Evolutionary conservation across 2,888 invertebrate species (phyloP).

Genomic region (Drosophila paucipuncta): DNA sequence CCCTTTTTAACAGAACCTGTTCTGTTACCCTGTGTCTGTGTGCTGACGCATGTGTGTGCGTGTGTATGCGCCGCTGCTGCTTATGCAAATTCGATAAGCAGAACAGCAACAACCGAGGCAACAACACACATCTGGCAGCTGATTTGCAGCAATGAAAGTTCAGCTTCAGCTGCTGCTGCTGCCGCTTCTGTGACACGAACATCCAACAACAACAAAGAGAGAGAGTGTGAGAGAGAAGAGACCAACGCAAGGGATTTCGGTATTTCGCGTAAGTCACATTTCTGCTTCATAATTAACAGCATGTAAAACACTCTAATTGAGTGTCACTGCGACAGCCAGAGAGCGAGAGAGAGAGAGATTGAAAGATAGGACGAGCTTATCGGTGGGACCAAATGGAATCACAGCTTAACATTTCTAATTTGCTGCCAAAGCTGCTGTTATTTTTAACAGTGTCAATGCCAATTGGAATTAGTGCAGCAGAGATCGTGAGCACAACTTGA

Average conservation of each 20-base stretch:
- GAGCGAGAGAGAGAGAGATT: neutral
- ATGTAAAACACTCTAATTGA: slow-evolving; percentile 3
- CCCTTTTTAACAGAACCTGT: slow-evolving; percentile 58
- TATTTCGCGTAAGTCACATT: slow-evolving; percentile 51
- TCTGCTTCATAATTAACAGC: slow-evolving; percentile 18
- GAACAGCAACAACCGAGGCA: slow-evolving; percentile 10
- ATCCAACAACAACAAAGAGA: slow-evolving; percentile 21
- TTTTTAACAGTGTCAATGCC: slow-evolving; percentile 6
- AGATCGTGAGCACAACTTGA: neutral
- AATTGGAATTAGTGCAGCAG: slow-evolving; percentile 9
- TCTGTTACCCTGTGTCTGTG: slow-evolving; percentile 30
- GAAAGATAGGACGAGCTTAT: neutral
- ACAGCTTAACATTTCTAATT: slow-evolving; percentile 25
- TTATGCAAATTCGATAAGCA: slow-evolving; percentile 53
- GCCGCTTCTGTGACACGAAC: slow-evolving; percentile 41
- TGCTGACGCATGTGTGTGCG: slow-evolving; percentile 7
- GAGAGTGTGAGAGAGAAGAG: slow-evolving; percentile 21
- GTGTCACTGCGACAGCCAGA: neutral
- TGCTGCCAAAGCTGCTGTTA: slow-evolving; percentile 15
- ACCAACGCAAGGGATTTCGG: slow-evolving; percentile 54
- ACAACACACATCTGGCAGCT: slow-evolving; percentile 69
- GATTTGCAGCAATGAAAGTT: slow-evolving; percentile 63
- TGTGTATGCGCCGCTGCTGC: slow-evolving; percentile 24
- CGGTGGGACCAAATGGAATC: slow-evolving; percentile 3
- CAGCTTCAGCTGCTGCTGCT: slow-evolving; percentile 41